Conservation (phyloP, 2,888 invertebrate species). For the Sesia apiformis region DNA sequence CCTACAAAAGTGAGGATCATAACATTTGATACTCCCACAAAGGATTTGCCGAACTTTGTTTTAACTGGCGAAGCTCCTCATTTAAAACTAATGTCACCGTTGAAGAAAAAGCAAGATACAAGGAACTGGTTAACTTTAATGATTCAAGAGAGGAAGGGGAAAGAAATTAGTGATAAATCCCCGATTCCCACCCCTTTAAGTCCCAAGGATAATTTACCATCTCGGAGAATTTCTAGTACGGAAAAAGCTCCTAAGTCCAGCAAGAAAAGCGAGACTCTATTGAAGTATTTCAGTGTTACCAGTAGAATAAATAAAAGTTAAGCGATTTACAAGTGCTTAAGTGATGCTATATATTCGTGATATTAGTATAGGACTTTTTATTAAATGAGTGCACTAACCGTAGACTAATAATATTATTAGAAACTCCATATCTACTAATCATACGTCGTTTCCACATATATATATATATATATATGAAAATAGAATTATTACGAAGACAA, state of each 20-base stretch:
- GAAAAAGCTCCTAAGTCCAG: conserved; percentile 33
- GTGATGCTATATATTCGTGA: no score
- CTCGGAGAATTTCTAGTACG: conserved; percentile 31
- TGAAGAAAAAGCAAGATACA: conserved; percentile 75
- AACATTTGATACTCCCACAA: conserved; percentile 68
- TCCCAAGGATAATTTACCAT: conserved; percentile 35
- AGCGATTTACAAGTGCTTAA: no score
- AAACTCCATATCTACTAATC: no score
- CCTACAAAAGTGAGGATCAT: conserved; percentile 14
- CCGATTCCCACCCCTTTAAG: conserved; percentile 21
- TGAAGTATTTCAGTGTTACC: conserved; percentile 46
- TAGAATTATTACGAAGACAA: no score
- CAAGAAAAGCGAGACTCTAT: conserved; percentile 35
- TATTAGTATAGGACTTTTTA: no score
- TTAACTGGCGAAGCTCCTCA: conserved; percentile 86
- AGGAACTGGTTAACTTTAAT: conserved; percentile 80
- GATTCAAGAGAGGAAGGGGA: conserved; percentile 19
- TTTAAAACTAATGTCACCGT: conserved; percentile 80
- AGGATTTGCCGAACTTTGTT: conserved; percentile 85
- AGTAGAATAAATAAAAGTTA: no score
- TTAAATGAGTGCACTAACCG: no score
- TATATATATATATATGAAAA: no score
- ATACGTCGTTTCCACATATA: no score
- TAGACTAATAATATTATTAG: no score
- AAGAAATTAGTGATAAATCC: conserved; percentile 13